Percentiles rank a stretch among this genome's conserved stretches.
These are phyloP conservation scores for Elaeidobius kamerunicus DNA, from an alignment of 2,888 invertebrate species.

Conservation along the genomic window DNA sequence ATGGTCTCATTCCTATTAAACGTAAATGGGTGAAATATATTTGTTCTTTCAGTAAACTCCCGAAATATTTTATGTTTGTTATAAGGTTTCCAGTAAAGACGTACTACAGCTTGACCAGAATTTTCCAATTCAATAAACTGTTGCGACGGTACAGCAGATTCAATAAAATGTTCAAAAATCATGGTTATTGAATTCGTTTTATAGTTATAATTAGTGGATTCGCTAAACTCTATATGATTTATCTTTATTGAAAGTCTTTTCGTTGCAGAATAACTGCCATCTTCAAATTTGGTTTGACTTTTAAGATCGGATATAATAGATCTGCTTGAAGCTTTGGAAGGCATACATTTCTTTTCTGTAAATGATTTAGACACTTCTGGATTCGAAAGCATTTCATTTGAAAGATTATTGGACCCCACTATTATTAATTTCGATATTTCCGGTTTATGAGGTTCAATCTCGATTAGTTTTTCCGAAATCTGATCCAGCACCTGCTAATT, in stretches of 20 bases:
- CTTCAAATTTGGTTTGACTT: background rate
- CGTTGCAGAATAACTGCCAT: background rate
- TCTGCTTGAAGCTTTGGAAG: background rate
- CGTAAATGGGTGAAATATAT: constrained; percentile 47
- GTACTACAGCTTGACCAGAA: constrained; percentile 34
- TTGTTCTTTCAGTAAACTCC: constrained; percentile 23
- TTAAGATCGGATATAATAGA: background rate
- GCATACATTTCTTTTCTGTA: background rate
- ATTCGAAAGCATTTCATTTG: background rate
- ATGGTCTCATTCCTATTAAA: constrained; percentile 58
- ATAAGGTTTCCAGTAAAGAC: constrained; percentile 36
- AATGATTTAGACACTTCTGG: background rate
- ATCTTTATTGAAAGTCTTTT: constrained; percentile 24
- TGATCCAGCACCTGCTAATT: constrained; percentile 38
- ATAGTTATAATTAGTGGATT: background rate
- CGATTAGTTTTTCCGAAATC: constrained; percentile 35
- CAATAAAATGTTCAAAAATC: constrained; percentile 34
- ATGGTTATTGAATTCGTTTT: constrained; percentile 27
- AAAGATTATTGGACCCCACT: constrained; percentile 35
- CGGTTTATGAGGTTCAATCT: constrained; percentile 41
- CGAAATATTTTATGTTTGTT: constrained; percentile 44
- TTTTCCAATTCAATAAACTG: constrained; percentile 37
- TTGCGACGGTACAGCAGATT: constrained; percentile 23
- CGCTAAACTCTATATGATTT: constrained; percentile 21
- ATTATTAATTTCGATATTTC: constrained; percentile 40